Conservation (phyloP, 2,797 vertebrate species). For the Botia kubotai region DNA sequence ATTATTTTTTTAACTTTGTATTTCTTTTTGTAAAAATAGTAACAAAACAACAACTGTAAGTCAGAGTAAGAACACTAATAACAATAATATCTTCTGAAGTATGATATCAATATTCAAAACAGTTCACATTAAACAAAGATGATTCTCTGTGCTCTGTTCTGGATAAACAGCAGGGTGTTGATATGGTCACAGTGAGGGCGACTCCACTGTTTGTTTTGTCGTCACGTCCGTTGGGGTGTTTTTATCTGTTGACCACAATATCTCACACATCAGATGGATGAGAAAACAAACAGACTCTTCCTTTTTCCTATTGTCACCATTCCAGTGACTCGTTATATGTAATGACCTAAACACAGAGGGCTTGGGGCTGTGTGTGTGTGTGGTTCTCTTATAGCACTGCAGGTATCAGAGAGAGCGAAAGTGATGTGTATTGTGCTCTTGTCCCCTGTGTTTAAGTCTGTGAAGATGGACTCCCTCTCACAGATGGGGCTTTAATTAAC, state of each 20-base stretch:
- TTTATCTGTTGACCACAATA: slow-evolving; percentile 49
- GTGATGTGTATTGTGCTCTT: slow-evolving; percentile 39
- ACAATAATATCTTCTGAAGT: too few species aligned
- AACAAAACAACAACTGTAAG: too few species aligned
- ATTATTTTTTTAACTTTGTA: too few species aligned
- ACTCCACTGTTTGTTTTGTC: slow-evolving; percentile 26
- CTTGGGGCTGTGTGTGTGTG: slow-evolving; percentile 42
- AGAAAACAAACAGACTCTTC: slow-evolving; percentile 50
- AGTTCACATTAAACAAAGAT: background rate
- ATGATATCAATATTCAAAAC: background rate
- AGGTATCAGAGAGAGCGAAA: slow-evolving; percentile 44
- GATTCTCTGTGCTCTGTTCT: background rate
- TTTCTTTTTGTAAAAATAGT: too few species aligned
- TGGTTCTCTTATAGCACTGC: slow-evolving; percentile 37
- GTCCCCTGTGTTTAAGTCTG: slow-evolving; percentile 61
- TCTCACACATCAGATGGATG: slow-evolving; percentile 53
- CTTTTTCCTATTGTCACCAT: slow-evolving; percentile 26
- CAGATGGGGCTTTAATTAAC: slow-evolving; percentile 77
- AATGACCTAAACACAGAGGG: slow-evolving; percentile 57
- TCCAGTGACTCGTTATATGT: slow-evolving; percentile 51
- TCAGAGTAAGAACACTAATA: too few species aligned
- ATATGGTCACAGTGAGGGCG: slow-evolving; percentile 6
- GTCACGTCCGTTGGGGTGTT: slow-evolving; percentile 34
- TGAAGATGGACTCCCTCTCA: slow-evolving; percentile 62
- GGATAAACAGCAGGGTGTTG: background rate